phyloP scores from a whole-genome alignment of 2,113 vertebrate genomes.

The Cnemophilus loriae region DNA sequence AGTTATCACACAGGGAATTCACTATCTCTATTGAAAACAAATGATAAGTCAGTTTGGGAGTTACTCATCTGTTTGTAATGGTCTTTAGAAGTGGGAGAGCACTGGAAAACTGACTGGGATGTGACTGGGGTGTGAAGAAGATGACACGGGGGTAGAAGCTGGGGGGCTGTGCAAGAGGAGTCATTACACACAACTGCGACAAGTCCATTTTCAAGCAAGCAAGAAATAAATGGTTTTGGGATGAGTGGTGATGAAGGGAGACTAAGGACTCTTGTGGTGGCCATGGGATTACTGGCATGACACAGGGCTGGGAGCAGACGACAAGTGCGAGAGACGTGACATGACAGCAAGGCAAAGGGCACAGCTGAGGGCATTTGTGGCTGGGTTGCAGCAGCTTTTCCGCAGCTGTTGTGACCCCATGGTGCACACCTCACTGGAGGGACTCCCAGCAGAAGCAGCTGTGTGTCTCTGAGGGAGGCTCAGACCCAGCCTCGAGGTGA shows the following conservation, averaged over 20 bases:
- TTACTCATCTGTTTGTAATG: neutral
- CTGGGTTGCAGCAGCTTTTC: neutral
- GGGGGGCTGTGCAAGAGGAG: neutral
- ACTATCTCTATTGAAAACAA: neutral
- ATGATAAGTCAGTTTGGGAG: neutral
- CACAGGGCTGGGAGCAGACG: neutral
- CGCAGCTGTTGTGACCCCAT: neutral
- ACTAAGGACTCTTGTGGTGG: neutral
- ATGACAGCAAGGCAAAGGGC: neutral
- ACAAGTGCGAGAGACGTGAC: fast-evolving
- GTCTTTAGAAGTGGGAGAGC: neutral
- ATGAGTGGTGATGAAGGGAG: neutral
- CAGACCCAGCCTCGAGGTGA: neutral
- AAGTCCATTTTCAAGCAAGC: neutral
- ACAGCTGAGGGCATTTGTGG: neutral
- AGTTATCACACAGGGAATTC: neutral
- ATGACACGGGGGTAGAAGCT: fast-evolving
- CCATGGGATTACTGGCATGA: neutral
- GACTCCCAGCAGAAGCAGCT: neutral
- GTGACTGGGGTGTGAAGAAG: neutral
- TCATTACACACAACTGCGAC: neutral
- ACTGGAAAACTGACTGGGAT: neutral
- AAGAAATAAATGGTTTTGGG: neutral
- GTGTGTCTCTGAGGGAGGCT: neutral
- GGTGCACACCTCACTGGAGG: neutral